Percentiles rank a stretch among this genome's conserved stretches.
Conservation (phyloP, 2,888 invertebrate genomes). For the Syrphus vitripennis region DNA sequence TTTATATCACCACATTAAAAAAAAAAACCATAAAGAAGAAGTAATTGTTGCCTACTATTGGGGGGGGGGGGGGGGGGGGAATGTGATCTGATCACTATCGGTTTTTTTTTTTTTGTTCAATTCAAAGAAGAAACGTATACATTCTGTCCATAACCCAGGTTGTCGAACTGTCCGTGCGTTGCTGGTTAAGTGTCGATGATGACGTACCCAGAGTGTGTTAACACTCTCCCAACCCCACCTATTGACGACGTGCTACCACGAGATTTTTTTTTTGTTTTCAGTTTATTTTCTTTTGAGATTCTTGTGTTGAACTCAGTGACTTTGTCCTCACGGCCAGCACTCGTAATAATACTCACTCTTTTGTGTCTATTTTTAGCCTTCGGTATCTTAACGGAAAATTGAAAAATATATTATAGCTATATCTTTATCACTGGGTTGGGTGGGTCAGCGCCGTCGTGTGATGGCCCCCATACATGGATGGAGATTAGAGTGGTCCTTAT, state of each 20-base stretch:
- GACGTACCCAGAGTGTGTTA: constrained; percentile 2
- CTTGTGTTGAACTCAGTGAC: constrained; percentile 6
- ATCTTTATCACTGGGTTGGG: constrained; percentile 7
- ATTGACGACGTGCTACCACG: background rate
- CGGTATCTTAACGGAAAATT: constrained; percentile 42
- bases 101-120: background rate
- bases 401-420: constrained; percentile 31
- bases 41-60: constrained; percentile 56
- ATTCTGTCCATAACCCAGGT: constrained; percentile 13
- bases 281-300: background rate
- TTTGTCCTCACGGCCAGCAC: background rate
- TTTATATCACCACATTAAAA: constrained; percentile 43
- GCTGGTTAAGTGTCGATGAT: background rate
- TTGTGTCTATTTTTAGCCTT: constrained; percentile 45
- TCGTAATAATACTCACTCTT: constrained; percentile 27
- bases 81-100: constrained; percentile 37
- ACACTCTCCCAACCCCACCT: background rate
- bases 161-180: constrained; percentile 1
- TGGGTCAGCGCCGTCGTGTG: constrained; percentile 26
- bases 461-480: background rate
- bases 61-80: background rate
- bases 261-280: constrained; percentile 10
- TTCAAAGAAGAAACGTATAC: constrained; percentile 7
- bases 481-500: no score
- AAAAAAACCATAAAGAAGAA: constrained; percentile 1